Conservation (phyloP, 2,797 vertebrate genomes). For the Lagorchestes hirsutus region DNA sequence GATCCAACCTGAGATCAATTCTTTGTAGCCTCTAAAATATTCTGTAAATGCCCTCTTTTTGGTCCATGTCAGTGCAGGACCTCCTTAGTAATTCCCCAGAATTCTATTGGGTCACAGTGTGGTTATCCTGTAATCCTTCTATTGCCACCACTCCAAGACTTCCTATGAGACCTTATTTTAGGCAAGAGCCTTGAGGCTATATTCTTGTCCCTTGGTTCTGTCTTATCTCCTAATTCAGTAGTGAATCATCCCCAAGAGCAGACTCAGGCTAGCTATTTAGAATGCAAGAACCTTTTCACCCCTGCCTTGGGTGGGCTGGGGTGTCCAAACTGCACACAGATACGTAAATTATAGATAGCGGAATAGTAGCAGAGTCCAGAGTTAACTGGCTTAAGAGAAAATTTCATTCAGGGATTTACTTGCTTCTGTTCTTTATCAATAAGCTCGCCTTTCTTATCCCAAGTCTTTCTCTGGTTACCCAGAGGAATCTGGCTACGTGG, state of each 20-base stretch:
- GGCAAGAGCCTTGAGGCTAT: not conserved
- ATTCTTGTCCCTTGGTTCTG: not conserved
- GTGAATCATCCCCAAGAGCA: not conserved
- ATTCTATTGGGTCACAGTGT: not conserved
- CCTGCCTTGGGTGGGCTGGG: not conserved
- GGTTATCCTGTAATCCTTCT: not conserved
- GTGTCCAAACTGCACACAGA: not conserved
- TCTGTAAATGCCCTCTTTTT: not conserved
- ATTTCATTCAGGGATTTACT: not conserved
- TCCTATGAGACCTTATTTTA: not conserved
- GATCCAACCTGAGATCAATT: not conserved
- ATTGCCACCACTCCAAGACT: not conserved
- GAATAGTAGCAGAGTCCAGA: not conserved
- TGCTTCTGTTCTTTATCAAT: not conserved
- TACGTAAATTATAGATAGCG: not conserved
- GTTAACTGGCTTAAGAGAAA: not conserved
- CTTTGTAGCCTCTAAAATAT: not conserved
- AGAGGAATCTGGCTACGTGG: not conserved
- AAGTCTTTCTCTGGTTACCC: not conserved
- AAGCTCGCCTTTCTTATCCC: not conserved
- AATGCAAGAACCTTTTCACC: not conserved
- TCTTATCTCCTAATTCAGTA: not conserved
- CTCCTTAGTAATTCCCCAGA: not conserved
- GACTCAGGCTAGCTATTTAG: conserved; percentile 6
- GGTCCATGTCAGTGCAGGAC: not conserved